Evolutionary conservation across 2,797 vertebrate genomes (phyloP).

Genomic region (Sebastiscus albofasciatus): DNA sequence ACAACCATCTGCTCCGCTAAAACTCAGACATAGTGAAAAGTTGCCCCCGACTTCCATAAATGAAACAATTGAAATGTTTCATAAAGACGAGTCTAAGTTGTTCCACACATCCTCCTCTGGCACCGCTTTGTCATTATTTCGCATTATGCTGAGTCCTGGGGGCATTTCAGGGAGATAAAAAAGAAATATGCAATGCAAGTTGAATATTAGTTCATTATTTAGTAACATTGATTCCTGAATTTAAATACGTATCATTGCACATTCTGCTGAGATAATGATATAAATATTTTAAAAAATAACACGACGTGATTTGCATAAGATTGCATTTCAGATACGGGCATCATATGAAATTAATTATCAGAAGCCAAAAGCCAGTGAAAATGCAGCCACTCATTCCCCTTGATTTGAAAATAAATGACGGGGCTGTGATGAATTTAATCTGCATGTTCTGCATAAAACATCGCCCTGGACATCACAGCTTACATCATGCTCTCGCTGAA

Average conservation of each 20-base stretch:
- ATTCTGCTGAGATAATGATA: slow-evolving; percentile 39
- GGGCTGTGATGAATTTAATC: background rate
- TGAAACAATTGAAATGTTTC: slow-evolving; percentile 61
- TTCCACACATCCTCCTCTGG: slow-evolving; percentile 59
- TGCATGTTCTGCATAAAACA: slow-evolving; percentile 4
- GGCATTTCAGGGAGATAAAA: slow-evolving; percentile 74
- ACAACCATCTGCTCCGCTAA: slow-evolving; percentile 41
- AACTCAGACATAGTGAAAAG: slow-evolving; percentile 46
- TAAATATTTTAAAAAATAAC: slow-evolving; percentile 23
- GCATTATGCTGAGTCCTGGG: slow-evolving; percentile 68
- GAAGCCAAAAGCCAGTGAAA: slow-evolving; percentile 16
- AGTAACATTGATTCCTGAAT: slow-evolving; percentile 67
- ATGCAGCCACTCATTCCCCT: background rate
- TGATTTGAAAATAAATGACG: slow-evolving; percentile 15
- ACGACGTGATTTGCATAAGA: slow-evolving; percentile 49
- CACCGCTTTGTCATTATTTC: slow-evolving; percentile 76
- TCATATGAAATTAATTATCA: slow-evolving; percentile 38
- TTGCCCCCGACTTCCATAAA: slow-evolving; percentile 49
- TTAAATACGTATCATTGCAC: slow-evolving; percentile 57
- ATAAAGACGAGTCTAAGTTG: slow-evolving; percentile 58
- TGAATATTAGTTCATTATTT: slow-evolving; percentile 79
- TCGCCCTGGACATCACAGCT: background rate
- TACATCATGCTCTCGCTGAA: background rate
- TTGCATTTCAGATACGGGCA: slow-evolving; percentile 39
- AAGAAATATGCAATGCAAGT: slow-evolving; percentile 74